Evolutionary conservation across 2,888 invertebrate genomes (phyloP).

Genomic region (Perizoma flavofasciatum): DNA sequence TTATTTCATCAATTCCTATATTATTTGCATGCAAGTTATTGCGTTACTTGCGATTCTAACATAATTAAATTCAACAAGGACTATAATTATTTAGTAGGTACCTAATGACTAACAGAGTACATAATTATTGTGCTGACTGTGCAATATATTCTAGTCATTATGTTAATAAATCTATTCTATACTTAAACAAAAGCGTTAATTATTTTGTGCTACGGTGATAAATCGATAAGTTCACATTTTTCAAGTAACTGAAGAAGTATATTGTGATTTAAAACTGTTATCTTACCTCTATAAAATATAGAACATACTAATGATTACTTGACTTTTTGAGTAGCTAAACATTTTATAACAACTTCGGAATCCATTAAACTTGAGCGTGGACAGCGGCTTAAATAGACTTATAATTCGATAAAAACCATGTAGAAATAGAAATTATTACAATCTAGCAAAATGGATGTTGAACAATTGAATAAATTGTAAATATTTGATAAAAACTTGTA

Average conservation of each 20-base stretch:
- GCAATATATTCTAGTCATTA: constrained; percentile 50
- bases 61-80: constrained; percentile 46
- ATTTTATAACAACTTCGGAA: constrained; percentile 1
- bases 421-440: constrained; percentile 21
- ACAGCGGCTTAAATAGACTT: constrained; percentile 13
- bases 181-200: constrained; percentile 47
- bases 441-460: constrained; percentile 25
- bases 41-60: constrained; percentile 19
- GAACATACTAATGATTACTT: constrained; percentile 15
- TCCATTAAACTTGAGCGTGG: constrained; percentile 24
- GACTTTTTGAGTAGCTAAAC: constrained; percentile 16
- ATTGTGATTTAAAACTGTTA: constrained; percentile 22
- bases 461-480: constrained; percentile 12
- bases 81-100: constrained; percentile 35
- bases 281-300: constrained; percentile 24
- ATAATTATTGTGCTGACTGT: constrained; percentile 67
- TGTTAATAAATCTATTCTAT: constrained; percentile 55
- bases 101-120: constrained; percentile 47
- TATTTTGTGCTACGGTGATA: constrained; percentile 57
- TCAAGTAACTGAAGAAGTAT: constrained; percentile 15
- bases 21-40: constrained; percentile 54
- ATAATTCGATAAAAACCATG: constrained; percentile 2
- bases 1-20: constrained; percentile 61
- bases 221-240: constrained; percentile 25
- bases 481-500: constrained; percentile 29